These are phyloP conservation scores for Mamestra configurata DNA, from an alignment of 1,140 invertebrate species.

Conservation along the genomic window DNA sequence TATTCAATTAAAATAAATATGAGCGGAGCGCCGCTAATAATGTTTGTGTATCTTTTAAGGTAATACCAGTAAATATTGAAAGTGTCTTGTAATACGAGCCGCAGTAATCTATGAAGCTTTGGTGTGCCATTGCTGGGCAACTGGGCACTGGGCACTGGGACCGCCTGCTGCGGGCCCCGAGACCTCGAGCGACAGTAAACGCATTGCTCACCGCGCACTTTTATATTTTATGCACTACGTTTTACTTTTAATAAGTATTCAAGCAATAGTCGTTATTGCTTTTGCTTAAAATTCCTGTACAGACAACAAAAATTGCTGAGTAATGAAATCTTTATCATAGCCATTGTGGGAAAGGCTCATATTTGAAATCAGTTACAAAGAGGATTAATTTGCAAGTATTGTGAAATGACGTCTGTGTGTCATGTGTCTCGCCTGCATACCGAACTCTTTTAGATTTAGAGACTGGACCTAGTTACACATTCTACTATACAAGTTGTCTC, in stretches of 20 bases:
- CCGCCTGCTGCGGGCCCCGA: constrained; percentile 23
- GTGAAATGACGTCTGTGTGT: too few relatives aligned
- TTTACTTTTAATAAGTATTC: neutral
- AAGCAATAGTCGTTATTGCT: neutral
- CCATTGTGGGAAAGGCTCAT: too few relatives aligned
- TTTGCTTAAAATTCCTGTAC: neutral
- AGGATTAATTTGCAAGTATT: too few relatives aligned
- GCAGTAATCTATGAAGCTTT: constrained; percentile 37
- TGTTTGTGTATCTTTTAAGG: constrained; percentile 24
- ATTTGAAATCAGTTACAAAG: too few relatives aligned
- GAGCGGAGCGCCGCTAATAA: constrained; percentile 11
- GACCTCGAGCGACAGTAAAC: constrained; percentile 17
- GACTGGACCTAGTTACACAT: too few relatives aligned
- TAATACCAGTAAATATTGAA: constrained; percentile 40
- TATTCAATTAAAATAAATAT: constrained; percentile 33
- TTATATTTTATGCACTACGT: neutral
- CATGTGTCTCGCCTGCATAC: too few relatives aligned
- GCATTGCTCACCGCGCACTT: constrained; percentile 2
- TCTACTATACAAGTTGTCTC: too few relatives aligned
- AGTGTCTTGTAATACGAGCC: constrained; percentile 45
- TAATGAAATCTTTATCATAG: too few relatives aligned
- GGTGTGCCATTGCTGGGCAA: constrained; percentile 12
- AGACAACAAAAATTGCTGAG: neutral
- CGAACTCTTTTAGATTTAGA: too few relatives aligned
- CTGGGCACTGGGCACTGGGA: neutral